phyloP scores from a whole-genome alignment of 2,888 invertebrate species.

The Portevinia maculata region DNA sequence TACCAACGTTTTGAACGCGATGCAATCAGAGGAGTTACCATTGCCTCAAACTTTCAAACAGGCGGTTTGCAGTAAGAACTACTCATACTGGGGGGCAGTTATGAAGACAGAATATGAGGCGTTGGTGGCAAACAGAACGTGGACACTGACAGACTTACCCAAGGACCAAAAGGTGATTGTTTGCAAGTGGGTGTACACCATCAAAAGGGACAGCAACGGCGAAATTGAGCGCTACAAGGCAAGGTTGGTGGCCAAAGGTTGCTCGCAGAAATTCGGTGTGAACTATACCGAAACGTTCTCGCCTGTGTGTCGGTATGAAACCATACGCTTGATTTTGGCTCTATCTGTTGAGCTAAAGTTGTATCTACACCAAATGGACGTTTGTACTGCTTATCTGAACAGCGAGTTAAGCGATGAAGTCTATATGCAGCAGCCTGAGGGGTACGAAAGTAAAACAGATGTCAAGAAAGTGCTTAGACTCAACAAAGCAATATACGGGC shows the following conservation, averaged over 20 bases:
- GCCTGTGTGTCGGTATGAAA: constrained; percentile 30
- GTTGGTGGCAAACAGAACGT: constrained; percentile 52
- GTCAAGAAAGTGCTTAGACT: constrained; percentile 17
- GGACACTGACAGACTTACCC: too few relatives aligned
- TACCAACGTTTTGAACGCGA: constrained; percentile 36
- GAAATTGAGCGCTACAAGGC: constrained; percentile 19
- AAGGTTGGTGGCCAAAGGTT: constrained; percentile 17
- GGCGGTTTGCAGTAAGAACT: constrained; percentile 5
- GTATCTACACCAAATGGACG: constrained; percentile 56
- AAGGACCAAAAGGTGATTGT: constrained; percentile 57
- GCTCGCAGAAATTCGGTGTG: too few relatives aligned
- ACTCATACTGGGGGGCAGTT: constrained; percentile 36
- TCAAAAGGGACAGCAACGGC: constrained; percentile 18
- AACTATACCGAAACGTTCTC: constrained; percentile 41
- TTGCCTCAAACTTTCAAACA: constrained; percentile 27
- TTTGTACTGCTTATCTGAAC: constrained; percentile 42
- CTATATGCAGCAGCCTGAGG: constrained; percentile 47
- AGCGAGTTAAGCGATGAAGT: constrained; percentile 42
- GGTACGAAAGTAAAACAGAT: neutral
- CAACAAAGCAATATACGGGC: constrained; percentile 26
- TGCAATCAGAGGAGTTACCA: constrained; percentile 15
- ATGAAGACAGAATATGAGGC: constrained; percentile 74
- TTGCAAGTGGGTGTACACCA: constrained; percentile 70
- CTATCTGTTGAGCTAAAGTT: constrained; percentile 35
- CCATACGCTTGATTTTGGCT: constrained; percentile 31